phyloP scores from a whole-genome alignment of 2,888 invertebrate species.

The Augochlorella aurata region DNA sequence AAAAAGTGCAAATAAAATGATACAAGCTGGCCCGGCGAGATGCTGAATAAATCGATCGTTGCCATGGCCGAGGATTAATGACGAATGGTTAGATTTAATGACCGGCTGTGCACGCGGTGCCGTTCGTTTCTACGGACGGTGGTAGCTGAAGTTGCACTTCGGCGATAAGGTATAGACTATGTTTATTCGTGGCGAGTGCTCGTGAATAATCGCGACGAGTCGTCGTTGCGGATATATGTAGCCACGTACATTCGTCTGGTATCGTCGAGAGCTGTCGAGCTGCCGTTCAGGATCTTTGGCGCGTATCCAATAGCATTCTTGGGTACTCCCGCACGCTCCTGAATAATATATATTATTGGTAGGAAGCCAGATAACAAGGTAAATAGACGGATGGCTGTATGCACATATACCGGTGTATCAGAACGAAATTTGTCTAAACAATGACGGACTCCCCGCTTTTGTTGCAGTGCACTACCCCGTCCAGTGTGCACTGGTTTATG shows the following conservation, averaged over 20 bases:
- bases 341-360: constrained; percentile 57
- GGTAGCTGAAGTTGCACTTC: background rate
- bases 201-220: constrained; percentile 59
- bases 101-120: background rate
- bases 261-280: constrained; percentile 29
- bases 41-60: background rate
- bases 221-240: constrained; percentile 43
- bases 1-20: no score
- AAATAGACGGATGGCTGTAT: constrained; percentile 24
- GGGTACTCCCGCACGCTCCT: constrained; percentile 50
- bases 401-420: background rate
- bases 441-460: background rate
- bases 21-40: no score
- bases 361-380: constrained; percentile 27
- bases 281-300: constrained; percentile 61
- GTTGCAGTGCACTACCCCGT: background rate
- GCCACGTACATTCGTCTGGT: constrained; percentile 37
- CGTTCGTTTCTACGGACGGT: background rate
- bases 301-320: constrained; percentile 55
- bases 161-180: constrained; percentile 4
- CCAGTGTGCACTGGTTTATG: no score
- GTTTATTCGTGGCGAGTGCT: constrained; percentile 57
- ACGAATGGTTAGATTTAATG: background rate
- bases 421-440: constrained; percentile 1
- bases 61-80: background rate